Evolutionary conservation across 92 coral and sea anemone genomes (phyloP).

Genomic region (Palythoa grandiflora): DNA sequence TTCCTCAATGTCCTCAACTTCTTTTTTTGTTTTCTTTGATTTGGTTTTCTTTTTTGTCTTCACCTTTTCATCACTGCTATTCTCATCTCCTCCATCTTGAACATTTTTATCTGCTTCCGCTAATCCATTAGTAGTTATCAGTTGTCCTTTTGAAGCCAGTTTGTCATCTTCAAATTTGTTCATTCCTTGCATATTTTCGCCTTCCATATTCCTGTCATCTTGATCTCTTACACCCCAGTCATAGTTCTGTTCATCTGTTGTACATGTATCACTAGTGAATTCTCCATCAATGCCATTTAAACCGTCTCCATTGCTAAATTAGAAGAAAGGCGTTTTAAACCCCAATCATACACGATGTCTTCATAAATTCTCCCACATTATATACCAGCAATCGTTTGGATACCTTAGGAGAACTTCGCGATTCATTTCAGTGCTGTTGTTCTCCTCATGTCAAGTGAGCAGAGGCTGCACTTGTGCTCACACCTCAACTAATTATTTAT

Average conservation of each 20-base stretch:
- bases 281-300: background rate
- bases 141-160: background rate
- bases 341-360: background rate
- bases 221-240: background rate
- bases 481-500: no score
- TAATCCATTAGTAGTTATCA: background rate
- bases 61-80: slow-evolving; percentile 12
- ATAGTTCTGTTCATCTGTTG: no score
- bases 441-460: no score
- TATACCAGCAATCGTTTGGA: no score
- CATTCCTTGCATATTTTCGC: background rate
- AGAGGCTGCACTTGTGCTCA: no score
- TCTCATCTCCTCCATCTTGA: background rate
- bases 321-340: background rate
- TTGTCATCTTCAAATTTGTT: slow-evolving; percentile 13
- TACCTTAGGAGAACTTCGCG: no score
- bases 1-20: slow-evolving; percentile 69
- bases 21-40: slow-evolving; percentile 61
- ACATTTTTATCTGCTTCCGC: background rate
- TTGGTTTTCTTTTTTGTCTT: slow-evolving; percentile 56
- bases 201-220: slow-evolving; percentile 22
- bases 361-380: background rate
- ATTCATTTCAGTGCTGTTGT: no score
- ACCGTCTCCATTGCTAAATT: slow-evolving; percentile 8
- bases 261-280: background rate